Conservation (phyloP, 2,888 invertebrate genomes). For the Phaedon cochleariae region DNA sequence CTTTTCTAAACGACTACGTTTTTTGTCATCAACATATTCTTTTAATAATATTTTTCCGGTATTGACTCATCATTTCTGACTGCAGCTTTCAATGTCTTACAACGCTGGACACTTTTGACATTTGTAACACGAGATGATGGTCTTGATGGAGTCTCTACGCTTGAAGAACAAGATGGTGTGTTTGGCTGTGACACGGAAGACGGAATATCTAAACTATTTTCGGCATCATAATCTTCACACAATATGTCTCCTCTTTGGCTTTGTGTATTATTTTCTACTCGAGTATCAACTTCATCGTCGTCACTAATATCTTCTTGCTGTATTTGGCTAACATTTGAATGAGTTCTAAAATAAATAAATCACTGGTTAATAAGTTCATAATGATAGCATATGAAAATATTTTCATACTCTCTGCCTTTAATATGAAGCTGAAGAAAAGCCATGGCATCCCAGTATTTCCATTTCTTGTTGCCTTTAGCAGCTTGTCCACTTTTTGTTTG, state of each 20-base stretch:
- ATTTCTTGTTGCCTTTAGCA: constrained; percentile 22
- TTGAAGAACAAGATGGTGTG: constrained; percentile 28
- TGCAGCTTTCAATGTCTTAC: constrained; percentile 12
- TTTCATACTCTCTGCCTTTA: constrained; percentile 24
- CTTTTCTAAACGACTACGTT: constrained; percentile 14
- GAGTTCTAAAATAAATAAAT: constrained; percentile 21
- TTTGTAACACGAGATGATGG: constrained; percentile 13
- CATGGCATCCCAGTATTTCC: constrained; percentile 29
- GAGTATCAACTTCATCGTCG: constrained; percentile 22
- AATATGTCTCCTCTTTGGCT: constrained; percentile 16
- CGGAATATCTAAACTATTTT: constrained; percentile 15
- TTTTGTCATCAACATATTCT: constrained; percentile 14
- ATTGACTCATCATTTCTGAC: constrained; percentile 1
- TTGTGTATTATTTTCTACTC: constrained; percentile 12
- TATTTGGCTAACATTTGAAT: constrained; percentile 23
- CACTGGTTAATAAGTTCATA: constrained; percentile 1
- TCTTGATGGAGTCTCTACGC: constrained; percentile 19
- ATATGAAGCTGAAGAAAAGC: constrained; percentile 27
- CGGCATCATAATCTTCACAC: constrained; percentile 3
- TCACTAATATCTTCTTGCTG: constrained; percentile 20
- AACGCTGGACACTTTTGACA: constrained; percentile 15
- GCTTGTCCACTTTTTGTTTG: constrained; percentile 24
- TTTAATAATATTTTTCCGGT: constrained; percentile 10
- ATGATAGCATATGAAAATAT: constrained; percentile 11
- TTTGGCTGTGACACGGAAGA: constrained; percentile 25